Evolutionary conservation across 2,888 invertebrate genomes (phyloP).

Genomic region (Gastrophysa polygoni): DNA sequence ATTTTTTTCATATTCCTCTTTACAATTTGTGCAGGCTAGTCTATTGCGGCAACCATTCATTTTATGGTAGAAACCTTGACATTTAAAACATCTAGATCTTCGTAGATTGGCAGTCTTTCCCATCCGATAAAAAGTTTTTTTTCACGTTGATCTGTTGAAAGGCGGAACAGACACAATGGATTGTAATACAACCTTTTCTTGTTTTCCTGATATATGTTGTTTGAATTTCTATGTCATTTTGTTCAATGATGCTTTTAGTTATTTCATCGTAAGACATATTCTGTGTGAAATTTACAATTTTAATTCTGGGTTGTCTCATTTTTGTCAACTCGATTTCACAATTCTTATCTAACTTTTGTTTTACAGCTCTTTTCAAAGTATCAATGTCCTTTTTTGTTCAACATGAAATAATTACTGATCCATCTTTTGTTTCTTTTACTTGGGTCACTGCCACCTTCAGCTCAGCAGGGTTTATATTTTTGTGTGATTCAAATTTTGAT

Average conservation of each 20-base stretch:
- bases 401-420: slow-evolving; percentile 17
- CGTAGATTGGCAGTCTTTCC: too few relatives aligned
- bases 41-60: slow-evolving; percentile 7
- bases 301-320: too few relatives aligned
- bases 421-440: too few relatives aligned
- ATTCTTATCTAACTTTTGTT: slow-evolving; percentile 10
- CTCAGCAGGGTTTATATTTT: too few relatives aligned
- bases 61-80: too few relatives aligned
- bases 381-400: too few relatives aligned
- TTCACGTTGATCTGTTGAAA: slow-evolving; percentile 8
- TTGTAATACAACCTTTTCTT: not conserved
- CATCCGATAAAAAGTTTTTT: slow-evolving; percentile 13
- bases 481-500: slow-evolving; percentile 12
- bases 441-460: too few relatives aligned
- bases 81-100: too few relatives aligned
- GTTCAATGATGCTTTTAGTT: too few relatives aligned
- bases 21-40: slow-evolving; percentile 4
- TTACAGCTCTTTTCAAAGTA: slow-evolving; percentile 12
- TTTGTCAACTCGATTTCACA: slow-evolving; percentile 14
- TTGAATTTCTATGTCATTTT: not conserved
- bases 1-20: slow-evolving; percentile 7
- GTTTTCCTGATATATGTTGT: not conserved
- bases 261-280: too few relatives aligned
- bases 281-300: too few relatives aligned
- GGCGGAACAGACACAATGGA: not conserved